These are phyloP conservation scores for Oncorhynchus gorbuscha DNA, from an alignment of 2,113 vertebrate species.

Conservation along the genomic window DNA sequence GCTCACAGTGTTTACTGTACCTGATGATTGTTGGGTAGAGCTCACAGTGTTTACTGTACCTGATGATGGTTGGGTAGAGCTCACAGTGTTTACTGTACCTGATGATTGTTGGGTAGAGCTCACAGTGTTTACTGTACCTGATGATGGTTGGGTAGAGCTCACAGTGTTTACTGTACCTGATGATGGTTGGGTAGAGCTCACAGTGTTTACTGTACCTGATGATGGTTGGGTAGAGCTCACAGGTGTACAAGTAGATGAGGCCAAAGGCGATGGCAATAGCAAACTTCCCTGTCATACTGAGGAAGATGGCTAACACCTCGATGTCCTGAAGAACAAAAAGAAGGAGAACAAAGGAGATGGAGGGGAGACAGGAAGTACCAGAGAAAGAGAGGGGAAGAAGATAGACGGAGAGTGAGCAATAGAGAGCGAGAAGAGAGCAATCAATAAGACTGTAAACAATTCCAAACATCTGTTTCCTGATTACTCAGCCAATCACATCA, in stretches of 20 bases:
- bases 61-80: too few species aligned
- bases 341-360: neutral
- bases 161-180: slow-evolving; percentile 50
- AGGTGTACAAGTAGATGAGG: slow-evolving; percentile 90
- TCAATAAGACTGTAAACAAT: neutral
- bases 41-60: slow-evolving; percentile 69
- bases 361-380: neutral
- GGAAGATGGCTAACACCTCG: slow-evolving; percentile 63
- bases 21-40: slow-evolving; percentile 90
- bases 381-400: too few species aligned
- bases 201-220: too few species aligned
- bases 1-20: slow-evolving; percentile 51
- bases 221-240: slow-evolving; percentile 72
- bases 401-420: too few species aligned
- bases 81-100: too few species aligned
- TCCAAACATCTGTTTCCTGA: neutral
- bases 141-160: slow-evolving; percentile 91
- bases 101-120: too few species aligned
- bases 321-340: slow-evolving; percentile 59
- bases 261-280: slow-evolving; percentile 86
- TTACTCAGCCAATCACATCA: neutral
- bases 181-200: too few species aligned
- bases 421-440: neutral
- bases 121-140: slow-evolving; percentile 75
- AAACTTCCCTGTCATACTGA: slow-evolving; percentile 87